phyloP scores from a whole-genome alignment of 2,888 invertebrate genomes.

The Urechis unicinctus region DNA sequence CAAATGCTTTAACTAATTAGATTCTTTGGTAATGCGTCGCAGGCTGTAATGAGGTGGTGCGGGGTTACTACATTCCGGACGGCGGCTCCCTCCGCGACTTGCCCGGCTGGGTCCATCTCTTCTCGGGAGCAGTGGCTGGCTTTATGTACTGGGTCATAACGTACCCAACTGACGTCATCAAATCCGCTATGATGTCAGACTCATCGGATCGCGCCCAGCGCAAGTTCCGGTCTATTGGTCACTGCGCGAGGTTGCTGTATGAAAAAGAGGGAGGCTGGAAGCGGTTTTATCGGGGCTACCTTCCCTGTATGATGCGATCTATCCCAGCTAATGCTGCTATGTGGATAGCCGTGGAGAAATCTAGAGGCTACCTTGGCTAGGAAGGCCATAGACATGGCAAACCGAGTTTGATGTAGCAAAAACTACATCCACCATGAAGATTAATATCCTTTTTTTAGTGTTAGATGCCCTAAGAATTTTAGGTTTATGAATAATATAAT shows the following conservation, averaged over 20 bases:
- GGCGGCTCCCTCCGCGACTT: slow-evolving; percentile 14
- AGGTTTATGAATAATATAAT: too few species aligned
- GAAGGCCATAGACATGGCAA: too few species aligned
- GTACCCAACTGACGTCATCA: slow-evolving; percentile 25
- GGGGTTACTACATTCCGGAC: slow-evolving; percentile 13
- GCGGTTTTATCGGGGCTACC: slow-evolving; percentile 22
- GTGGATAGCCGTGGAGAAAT: slow-evolving; percentile 17
- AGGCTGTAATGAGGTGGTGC: slow-evolving; percentile 20
- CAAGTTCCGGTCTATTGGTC: slow-evolving; percentile 13
- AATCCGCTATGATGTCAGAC: slow-evolving; percentile 24
- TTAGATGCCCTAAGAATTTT: too few species aligned
- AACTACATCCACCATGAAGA: too few species aligned
- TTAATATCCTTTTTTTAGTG: too few species aligned
- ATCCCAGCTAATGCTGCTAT: slow-evolving; percentile 24
- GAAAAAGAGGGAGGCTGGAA: slow-evolving; percentile 19
- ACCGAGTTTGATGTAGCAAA: too few species aligned
- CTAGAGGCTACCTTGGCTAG: slow-evolving; percentile 3
- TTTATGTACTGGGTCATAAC: slow-evolving; percentile 22
- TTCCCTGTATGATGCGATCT: slow-evolving; percentile 21
- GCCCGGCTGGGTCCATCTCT: slow-evolving; percentile 8
- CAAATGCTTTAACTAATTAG: background rate
- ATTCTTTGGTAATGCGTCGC: background rate
- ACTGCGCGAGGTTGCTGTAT: slow-evolving; percentile 21
- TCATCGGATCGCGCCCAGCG: slow-evolving; percentile 11
- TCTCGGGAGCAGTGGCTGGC: slow-evolving; percentile 20